These are phyloP conservation scores for Dasypolia templi DNA, from an alignment of 2,888 invertebrate genomes.

Conservation along the genomic window DNA sequence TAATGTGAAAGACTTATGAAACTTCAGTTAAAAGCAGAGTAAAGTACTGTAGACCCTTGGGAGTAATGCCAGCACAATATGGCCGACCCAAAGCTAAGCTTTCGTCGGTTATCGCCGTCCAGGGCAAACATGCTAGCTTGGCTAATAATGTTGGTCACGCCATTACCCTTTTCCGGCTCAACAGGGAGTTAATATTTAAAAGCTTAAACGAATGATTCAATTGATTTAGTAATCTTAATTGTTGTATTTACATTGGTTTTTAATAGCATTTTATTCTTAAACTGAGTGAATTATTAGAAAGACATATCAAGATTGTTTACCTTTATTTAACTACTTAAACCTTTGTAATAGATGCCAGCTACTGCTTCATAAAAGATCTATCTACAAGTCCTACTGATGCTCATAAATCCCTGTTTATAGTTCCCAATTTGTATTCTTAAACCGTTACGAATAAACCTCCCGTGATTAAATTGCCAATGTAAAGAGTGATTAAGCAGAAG, in stretches of 20 bases:
- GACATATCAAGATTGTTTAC: too few species aligned
- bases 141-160: slow-evolving; percentile 42
- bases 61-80: slow-evolving; percentile 33
- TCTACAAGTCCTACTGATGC: background rate
- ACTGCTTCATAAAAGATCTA: background rate
- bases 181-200: slow-evolving; percentile 11
- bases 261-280: too few species aligned
- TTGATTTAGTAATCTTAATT: too few species aligned
- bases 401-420: background rate
- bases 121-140: slow-evolving; percentile 40
- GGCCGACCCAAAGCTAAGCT: slow-evolving; percentile 37
- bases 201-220: too few species aligned
- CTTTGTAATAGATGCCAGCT: background rate
- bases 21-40: slow-evolving; percentile 24
- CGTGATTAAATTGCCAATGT: background rate
- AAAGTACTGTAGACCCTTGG: slow-evolving; percentile 27
- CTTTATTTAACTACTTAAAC: too few species aligned
- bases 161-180: slow-evolving; percentile 9
- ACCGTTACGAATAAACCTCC: too few species aligned
- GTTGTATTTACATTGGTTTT: too few species aligned
- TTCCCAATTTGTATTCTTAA: background rate
- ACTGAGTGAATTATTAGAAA: too few species aligned
- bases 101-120: slow-evolving; percentile 37
- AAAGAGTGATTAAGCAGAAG: background rate
- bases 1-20: background rate